These are phyloP conservation scores for Engystomops pustulosus DNA, from an alignment of 2,113 vertebrate genomes.

Conservation along the genomic window DNA sequence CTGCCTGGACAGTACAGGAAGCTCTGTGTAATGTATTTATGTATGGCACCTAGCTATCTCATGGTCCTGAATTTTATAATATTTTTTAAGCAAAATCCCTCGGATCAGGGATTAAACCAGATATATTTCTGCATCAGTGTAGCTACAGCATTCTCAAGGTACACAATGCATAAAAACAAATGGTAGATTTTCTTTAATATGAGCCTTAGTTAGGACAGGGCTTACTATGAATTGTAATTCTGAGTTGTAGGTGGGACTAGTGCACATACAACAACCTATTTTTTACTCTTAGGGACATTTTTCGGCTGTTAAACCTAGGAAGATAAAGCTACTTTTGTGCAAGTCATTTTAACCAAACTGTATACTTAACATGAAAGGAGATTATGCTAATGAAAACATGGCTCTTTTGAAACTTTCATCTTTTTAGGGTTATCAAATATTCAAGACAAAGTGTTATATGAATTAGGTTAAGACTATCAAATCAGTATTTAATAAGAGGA, in stretches of 20 bases:
- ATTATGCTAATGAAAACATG: constrained; percentile 55
- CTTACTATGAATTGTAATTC: constrained; percentile 11
- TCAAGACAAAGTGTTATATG: constrained; percentile 56
- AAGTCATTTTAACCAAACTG: constrained; percentile 49
- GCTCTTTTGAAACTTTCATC: constrained; percentile 49
- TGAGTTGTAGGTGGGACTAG: neutral
- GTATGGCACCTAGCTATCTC: too few relatives aligned
- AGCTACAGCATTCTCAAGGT: too few relatives aligned
- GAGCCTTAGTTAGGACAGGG: neutral
- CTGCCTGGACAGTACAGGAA: too few relatives aligned
- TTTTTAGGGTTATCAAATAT: constrained; percentile 56
- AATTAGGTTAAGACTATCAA: constrained; percentile 55
- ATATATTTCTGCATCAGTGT: too few relatives aligned
- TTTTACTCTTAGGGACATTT: constrained; percentile 29
- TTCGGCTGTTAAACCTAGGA: constrained; percentile 35
- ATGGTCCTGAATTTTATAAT: too few relatives aligned
- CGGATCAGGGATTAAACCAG: too few relatives aligned
- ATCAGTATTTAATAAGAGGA: constrained; percentile 35
- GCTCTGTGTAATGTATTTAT: too few relatives aligned
- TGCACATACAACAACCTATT: constrained; percentile 12
- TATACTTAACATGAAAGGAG: constrained; percentile 55
- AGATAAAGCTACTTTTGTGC: constrained; percentile 45
- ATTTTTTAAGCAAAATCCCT: too few relatives aligned
- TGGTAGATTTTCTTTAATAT: too few relatives aligned
- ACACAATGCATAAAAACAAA: too few relatives aligned